Percentiles rank a stretch among this genome's conserved stretches.
phyloP scores from a whole-genome alignment of 2,888 invertebrate genomes.

The Drosophila falleni region DNA sequence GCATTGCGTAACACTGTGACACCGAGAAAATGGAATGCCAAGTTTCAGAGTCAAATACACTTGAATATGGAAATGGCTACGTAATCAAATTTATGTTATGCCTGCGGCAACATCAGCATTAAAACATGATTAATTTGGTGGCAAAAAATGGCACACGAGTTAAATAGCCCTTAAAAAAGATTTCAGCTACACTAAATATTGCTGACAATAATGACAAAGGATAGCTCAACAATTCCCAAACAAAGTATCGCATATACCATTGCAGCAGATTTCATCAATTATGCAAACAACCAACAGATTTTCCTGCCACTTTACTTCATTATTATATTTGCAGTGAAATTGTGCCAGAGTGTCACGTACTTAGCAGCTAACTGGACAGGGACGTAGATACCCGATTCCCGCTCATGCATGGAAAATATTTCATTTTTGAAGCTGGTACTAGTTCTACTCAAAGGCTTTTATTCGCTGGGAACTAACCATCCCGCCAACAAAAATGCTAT shows the following conservation, averaged over 20 bases:
- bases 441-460: background rate
- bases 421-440: background rate
- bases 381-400: background rate
- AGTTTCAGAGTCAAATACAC: conserved; percentile 13
- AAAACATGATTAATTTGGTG: conserved; percentile 5
- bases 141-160: conserved; percentile 29
- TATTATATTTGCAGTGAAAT: conserved; percentile 53
- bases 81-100: conserved; percentile 48
- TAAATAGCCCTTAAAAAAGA: conserved; percentile 57
- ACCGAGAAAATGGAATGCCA: conserved; percentile 42
- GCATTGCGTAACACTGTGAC: conserved; percentile 62
- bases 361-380: background rate
- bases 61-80: conserved; percentile 28
- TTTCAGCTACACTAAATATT: conserved; percentile 12
- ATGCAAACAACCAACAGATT: conserved; percentile 63
- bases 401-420: conserved; percentile 6
- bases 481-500: too few species aligned
- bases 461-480: too few species aligned
- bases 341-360: conserved; percentile 42
- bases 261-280: conserved; percentile 53
- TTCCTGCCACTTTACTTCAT: conserved; percentile 40
- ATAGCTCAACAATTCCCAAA: conserved; percentile 15
- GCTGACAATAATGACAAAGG: conserved; percentile 13
- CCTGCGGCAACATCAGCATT: conserved; percentile 1
- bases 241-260: conserved; percentile 11